A percentile compares a stretch with the other conserved stretches of the same genome.
phyloP scores from a whole-genome alignment of 1,140 invertebrate genomes.

The Heliconius melpomene region DNA sequence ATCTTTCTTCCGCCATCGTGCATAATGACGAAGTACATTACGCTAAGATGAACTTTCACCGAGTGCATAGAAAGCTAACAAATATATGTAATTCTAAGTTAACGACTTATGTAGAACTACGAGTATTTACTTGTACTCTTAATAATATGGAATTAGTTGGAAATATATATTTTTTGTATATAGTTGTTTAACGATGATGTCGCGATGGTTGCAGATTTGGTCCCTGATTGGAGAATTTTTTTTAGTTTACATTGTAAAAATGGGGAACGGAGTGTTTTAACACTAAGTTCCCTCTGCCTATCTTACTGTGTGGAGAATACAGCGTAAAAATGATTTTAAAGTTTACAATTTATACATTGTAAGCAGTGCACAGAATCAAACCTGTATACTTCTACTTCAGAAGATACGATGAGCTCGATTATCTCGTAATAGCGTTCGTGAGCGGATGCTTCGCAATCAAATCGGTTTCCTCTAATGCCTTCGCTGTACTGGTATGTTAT shows the following conservation, averaged over 20 bases:
- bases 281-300: background rate
- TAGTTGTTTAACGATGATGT: background rate
- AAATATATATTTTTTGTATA: background rate
- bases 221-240: too few species aligned
- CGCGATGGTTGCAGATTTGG: too few species aligned
- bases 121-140: background rate
- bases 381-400: background rate
- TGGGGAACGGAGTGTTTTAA: background rate
- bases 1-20: background rate
- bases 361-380: too few species aligned
- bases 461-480: conserved; percentile 3
- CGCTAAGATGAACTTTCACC: conserved; percentile 3
- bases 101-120: background rate
- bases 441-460: background rate
- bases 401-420: background rate
- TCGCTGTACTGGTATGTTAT: background rate
- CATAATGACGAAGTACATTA: background rate
- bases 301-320: background rate
- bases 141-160: background rate
- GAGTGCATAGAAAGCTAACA: background rate
- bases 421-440: background rate
- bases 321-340: background rate
- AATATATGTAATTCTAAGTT: background rate
- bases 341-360: background rate
- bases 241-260: background rate